Base-by-base conservation (phyloP, 2,113 vertebrate genomes). In the Solea senegalensis region DNA sequence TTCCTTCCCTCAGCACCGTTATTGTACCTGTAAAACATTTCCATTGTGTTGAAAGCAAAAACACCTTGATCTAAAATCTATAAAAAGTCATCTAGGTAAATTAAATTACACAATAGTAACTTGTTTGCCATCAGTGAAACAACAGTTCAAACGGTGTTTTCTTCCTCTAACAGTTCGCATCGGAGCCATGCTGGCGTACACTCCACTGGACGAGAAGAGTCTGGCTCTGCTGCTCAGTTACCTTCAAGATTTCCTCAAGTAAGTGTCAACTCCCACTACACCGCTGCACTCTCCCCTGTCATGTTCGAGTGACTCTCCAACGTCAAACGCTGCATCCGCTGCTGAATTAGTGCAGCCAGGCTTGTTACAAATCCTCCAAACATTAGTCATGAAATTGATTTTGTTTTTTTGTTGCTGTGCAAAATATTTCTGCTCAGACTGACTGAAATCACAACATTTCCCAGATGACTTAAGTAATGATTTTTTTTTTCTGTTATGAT, bases 241-340 rank as follows among this genome's bases (percentile, higher is more conserved):
- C 87, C 90, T 98, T 87, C 96, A 99, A 71, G 97, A 99, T 86
- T 99, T 99, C 89, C 93, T 99, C 58, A 98, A 99, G 97, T 98
- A 92, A 95, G 96, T 87, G 62, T 57, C 1, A 54, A 34, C 61
- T 72, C 60, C 49, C 56, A 41, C 48, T 46, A n/a, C 52, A n/a
- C 44, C 60, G 45, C 26, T 59, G 58, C 49, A 73, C 71, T 70
- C 45, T 49, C 7, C 48, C n/a, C 14, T 48, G 68, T 55, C 63
- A 44, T 68, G 62, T 69, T 52, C 15, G 49, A 12, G 14, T 12
- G 3, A 59, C 54, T 74, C 28, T 72, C 28, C 62, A 50, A 76
- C 63, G 73, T 76, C 62, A 21, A 21, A 16, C 53, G 54, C 64
- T 66, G 52, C 66, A 50, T 48, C 41, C 39, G 43, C 51, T 57